These are phyloP conservation scores for Emys orbicularis DNA, from an alignment of 2,797 vertebrate genomes.

Conservation along the genomic window DNA sequence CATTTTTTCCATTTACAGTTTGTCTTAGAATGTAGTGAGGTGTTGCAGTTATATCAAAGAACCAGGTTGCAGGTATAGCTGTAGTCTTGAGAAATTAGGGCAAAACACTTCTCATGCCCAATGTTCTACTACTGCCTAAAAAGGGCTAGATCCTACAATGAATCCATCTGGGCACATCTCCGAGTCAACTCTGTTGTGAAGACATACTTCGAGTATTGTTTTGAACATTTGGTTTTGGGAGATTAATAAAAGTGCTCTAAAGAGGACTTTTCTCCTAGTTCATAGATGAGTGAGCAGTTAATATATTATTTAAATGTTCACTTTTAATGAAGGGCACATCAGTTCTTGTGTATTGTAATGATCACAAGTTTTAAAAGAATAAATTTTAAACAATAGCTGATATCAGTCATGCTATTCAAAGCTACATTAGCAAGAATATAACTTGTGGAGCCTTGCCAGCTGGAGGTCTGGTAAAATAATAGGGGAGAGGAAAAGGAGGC, in stretches of 20 bases:
- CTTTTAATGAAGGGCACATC: not conserved
- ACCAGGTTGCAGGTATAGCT: too few relatives aligned
- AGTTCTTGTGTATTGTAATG: not conserved
- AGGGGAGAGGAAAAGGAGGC: not conserved
- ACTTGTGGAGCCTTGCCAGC: not conserved
- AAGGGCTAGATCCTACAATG: not conserved
- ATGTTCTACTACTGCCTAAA: not conserved
- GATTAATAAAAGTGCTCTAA: accelerated
- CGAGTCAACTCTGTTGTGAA: not conserved
- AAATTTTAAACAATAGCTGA: not conserved
- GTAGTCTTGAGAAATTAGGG: too few relatives aligned
- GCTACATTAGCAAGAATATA: not conserved
- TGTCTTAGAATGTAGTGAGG: too few relatives aligned
- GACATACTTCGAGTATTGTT: not conserved
- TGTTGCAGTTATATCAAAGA: too few relatives aligned
- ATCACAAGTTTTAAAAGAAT: not conserved
- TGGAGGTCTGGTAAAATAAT: not conserved
- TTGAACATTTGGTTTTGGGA: not conserved
- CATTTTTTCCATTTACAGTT: too few relatives aligned
- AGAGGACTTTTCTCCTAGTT: not conserved
- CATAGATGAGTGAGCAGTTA: not conserved
- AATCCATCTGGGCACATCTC: not conserved
- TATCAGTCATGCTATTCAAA: not conserved
- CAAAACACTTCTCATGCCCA: too few relatives aligned
- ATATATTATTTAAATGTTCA: not conserved